These are phyloP conservation scores for Ciconia boyciana DNA, from an alignment of 2,113 vertebrate genomes.

Conservation along the genomic window DNA sequence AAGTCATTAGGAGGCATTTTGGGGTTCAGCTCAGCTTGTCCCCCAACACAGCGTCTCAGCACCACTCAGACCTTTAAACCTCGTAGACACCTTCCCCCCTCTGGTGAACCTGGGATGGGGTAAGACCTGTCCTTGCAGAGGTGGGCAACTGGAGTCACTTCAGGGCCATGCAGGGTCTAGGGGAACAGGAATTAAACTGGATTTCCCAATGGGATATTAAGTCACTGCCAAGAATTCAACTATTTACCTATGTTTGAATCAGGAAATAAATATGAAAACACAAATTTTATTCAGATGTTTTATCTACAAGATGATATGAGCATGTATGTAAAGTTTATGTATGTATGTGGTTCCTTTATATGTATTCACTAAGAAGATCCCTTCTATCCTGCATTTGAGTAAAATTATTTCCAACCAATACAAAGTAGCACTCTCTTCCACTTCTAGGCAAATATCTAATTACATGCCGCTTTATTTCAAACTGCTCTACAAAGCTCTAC, in stretches of 20 bases:
- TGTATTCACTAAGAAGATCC: neutral
- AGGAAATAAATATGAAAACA: neutral
- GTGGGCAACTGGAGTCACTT: neutral
- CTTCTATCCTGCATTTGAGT: neutral
- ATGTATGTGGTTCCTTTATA: neutral
- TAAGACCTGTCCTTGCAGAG: neutral
- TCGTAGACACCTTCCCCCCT: neutral
- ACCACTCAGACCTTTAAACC: neutral
- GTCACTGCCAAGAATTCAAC: neutral
- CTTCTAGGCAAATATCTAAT: neutral
- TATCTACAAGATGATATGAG: neutral
- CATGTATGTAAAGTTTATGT: neutral
- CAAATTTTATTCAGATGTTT: neutral
- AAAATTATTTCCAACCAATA: neutral
- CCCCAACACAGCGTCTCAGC: neutral
- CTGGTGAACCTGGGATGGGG: neutral
- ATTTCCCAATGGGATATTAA: neutral
- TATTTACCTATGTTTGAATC: neutral
- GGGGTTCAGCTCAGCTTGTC: neutral
- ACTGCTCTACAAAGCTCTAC: neutral
- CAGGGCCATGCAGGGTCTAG: fast-evolving
- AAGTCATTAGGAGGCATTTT: neutral
- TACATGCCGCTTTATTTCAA: neutral
- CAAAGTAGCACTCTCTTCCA: neutral
- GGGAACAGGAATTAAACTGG: neutral